Evolutionary conservation across 2,797 vertebrate genomes (phyloP).

Genomic region (Cyprinella venusta): DNA sequence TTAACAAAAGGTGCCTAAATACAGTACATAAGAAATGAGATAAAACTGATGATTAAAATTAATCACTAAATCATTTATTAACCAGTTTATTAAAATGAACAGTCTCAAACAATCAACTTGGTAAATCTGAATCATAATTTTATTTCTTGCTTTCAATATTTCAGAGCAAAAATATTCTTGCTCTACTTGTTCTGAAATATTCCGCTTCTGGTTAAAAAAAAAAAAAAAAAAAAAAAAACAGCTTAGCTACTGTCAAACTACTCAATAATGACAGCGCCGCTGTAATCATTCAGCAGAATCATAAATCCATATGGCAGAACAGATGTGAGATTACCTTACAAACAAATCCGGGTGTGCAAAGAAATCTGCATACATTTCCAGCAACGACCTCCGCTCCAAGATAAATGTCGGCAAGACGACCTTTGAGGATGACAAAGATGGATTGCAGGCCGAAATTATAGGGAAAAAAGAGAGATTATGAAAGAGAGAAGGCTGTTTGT

Average conservation of each 20-base stretch:
- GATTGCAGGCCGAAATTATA: background rate
- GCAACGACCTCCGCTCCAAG: slow-evolving; percentile 93
- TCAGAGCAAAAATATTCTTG: background rate
- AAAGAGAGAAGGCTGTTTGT: background rate
- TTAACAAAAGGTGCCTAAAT: background rate
- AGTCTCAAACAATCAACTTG: background rate
- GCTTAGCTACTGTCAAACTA: background rate
- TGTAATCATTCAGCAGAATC: background rate
- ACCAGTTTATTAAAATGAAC: background rate
- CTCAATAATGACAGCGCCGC: background rate
- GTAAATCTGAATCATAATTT: background rate
- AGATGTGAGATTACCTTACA: slow-evolving; percentile 84
- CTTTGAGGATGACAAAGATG: slow-evolving; percentile 69
- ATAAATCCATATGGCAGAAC: background rate
- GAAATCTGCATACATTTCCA: slow-evolving; percentile 99
- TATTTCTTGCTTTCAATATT: too few species aligned
- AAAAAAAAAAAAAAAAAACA: fast-evolving
- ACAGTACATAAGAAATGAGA: background rate
- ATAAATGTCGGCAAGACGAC: slow-evolving; percentile 98
- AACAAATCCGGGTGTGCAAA: slow-evolving; percentile 99
- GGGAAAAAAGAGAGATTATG: background rate
- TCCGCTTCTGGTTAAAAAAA: too few species aligned
- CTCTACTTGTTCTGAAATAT: too few species aligned
- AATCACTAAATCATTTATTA: background rate
- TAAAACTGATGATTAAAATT: background rate